Conservation (phyloP, 2,797 vertebrate species). For the Sternotherus odoratus region DNA sequence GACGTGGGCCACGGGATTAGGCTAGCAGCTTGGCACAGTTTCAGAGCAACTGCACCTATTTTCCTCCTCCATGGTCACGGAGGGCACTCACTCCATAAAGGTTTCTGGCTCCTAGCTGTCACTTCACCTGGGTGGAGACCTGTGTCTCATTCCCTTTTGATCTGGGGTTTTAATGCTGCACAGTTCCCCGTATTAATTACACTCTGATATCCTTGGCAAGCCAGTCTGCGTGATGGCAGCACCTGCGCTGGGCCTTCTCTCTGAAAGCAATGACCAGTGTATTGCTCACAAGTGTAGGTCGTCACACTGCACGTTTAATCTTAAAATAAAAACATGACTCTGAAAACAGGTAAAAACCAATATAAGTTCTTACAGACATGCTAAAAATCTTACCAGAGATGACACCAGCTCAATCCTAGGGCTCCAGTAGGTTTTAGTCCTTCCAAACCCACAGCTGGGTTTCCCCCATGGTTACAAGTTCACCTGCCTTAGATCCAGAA, state of each 20-base stretch:
- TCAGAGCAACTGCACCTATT: not conserved
- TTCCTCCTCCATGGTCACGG: not conserved
- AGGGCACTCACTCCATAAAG: not conserved
- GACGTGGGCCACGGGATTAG: conserved; percentile 62
- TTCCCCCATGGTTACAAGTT: not conserved
- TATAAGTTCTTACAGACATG: not conserved
- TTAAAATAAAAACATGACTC: not conserved
- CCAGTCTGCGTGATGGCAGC: not conserved
- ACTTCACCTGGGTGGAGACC: not conserved
- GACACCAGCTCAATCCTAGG: not conserved
- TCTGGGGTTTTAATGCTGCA: not conserved
- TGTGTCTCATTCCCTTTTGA: not conserved
- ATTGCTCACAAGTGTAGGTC: not conserved
- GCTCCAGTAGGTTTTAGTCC: not conserved
- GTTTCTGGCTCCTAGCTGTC: not conserved
- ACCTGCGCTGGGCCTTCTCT: not conserved
- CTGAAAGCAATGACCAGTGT: not conserved
- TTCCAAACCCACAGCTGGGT: not conserved
- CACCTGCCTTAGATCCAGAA: not conserved
- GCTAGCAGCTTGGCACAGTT: conserved; percentile 28
- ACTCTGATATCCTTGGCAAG: not conserved
- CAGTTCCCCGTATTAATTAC: not conserved
- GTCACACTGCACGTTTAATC: not conserved
- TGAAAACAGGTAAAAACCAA: not conserved
- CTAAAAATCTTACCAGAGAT: not conserved